Evolutionary conservation across 2,888 invertebrate species (phyloP).

Genomic region (Agonopterix subpropinquella): DNA sequence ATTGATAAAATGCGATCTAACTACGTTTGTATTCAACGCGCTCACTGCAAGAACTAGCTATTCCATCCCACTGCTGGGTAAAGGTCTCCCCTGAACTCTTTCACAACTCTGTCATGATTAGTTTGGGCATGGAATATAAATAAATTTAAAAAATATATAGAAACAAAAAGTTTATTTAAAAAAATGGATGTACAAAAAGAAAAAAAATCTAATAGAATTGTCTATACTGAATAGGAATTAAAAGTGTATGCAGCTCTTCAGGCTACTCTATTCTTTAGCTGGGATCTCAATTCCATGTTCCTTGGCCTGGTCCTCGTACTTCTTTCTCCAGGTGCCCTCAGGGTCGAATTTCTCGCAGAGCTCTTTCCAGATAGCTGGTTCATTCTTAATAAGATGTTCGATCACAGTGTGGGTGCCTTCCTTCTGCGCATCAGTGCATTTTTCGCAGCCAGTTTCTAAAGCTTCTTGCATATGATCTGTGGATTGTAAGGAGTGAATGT

Average conservation of each 20-base stretch:
- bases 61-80: too few relatives aligned
- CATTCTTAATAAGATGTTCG: conserved; percentile 79
- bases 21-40: too few relatives aligned
- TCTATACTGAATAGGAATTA: not conserved
- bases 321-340: conserved; percentile 77
- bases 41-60: too few relatives aligned
- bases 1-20: too few relatives aligned
- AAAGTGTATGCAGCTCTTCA: too few relatives aligned
- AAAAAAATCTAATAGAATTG: not conserved
- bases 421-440: conserved; percentile 81
- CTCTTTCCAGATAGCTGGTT: conserved; percentile 78
- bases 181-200: not conserved
- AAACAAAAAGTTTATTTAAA: not conserved
- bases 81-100: too few relatives aligned
- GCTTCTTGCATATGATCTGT: conserved; percentile 80
- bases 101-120: too few relatives aligned
- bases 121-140: too few relatives aligned
- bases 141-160: too few relatives aligned
- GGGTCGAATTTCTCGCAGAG: conserved; percentile 83
- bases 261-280: conserved; percentile 17
- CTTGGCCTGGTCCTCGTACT: conserved; percentile 77
- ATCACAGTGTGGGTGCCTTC: conserved; percentile 78
- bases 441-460: conserved; percentile 77
- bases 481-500: not conserved
- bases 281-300: conserved; percentile 62